Evolutionary conservation across 2,797 vertebrate genomes (phyloP).

Genomic region (Alauda arvensis): DNA sequence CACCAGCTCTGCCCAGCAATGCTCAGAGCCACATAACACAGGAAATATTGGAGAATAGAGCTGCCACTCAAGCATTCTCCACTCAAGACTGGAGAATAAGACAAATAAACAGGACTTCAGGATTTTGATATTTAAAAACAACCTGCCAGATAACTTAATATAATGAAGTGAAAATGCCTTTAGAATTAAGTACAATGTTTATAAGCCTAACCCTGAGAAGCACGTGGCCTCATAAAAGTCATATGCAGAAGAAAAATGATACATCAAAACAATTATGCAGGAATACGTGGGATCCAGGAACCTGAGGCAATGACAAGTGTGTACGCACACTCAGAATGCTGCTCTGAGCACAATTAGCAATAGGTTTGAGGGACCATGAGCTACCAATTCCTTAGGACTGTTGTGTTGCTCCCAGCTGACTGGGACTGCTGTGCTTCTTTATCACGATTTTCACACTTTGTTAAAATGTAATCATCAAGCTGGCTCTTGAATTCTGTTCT

Average conservation of each 20-base stretch:
- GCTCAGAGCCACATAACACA: neutral
- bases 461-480: slow-evolving; percentile 51
- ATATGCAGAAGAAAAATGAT: neutral
- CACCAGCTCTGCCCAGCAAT: neutral
- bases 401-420: neutral
- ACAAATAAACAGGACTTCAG: neutral
- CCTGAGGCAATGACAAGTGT: neutral
- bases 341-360: neutral
- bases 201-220: neutral
- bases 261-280: neutral
- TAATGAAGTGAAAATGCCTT: neutral
- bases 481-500: slow-evolving; percentile 52
- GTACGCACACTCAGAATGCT: neutral
- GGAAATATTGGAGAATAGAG: neutral
- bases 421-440: neutral
- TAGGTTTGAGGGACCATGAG: neutral
- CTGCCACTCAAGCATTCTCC: neutral
- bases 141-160: neutral
- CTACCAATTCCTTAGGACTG: neutral
- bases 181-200: neutral
- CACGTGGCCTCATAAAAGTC: neutral
- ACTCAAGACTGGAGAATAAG: neutral
- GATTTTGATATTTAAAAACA: neutral
- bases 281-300: neutral
- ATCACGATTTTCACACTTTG: neutral